Evolutionary conservation across 2,113 vertebrate genomes (phyloP).

Genomic region (Thamnaconus septentrionalis): DNA sequence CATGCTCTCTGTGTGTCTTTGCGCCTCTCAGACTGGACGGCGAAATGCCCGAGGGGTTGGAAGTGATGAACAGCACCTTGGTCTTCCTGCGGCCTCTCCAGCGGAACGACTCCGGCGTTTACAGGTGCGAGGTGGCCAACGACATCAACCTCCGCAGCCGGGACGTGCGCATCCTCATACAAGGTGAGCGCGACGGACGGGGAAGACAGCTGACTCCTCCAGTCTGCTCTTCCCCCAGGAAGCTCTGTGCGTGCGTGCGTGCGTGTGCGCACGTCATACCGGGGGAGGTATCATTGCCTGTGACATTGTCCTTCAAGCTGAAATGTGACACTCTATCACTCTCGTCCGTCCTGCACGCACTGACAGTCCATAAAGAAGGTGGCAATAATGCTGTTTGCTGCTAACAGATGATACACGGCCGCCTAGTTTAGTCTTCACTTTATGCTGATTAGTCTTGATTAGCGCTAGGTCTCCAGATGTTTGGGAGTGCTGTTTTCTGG

Average conservation of each 20-base stretch:
- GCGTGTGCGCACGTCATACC: conserved; percentile 40
- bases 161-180: conserved; percentile 88
- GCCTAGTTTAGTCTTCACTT: conserved; percentile 17
- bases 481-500: conserved; percentile 28
- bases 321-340: conserved; percentile 63
- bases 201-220: conserved; percentile 55
- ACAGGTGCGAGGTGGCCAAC: conserved; percentile 92
- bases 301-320: conserved; percentile 65
- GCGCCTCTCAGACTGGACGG: conserved; percentile 84
- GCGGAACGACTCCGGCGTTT: conserved; percentile 92
- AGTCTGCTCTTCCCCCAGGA: conserved; percentile 49
- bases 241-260: conserved; percentile 33
- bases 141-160: conserved; percentile 89
- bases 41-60: conserved; percentile 88
- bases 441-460: conserved; percentile 52
- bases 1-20: conserved; percentile 1
- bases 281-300: conserved; percentile 44
- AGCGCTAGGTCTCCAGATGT: conserved; percentile 63
- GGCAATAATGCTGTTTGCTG: conserved; percentile 12
- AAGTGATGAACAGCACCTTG: conserved; percentile 88
- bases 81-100: conserved; percentile 88
- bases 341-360: conserved; percentile 20
- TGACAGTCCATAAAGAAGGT: conserved; percentile 29
- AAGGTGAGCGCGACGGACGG: conserved; percentile 80
- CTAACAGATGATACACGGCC: conserved; percentile 19